A percentile compares a stretch with the other conserved stretches of the same genome.
Evolutionary conservation across 1,140 invertebrate genomes (phyloP).

Genomic region (Varroa destructor): DNA sequence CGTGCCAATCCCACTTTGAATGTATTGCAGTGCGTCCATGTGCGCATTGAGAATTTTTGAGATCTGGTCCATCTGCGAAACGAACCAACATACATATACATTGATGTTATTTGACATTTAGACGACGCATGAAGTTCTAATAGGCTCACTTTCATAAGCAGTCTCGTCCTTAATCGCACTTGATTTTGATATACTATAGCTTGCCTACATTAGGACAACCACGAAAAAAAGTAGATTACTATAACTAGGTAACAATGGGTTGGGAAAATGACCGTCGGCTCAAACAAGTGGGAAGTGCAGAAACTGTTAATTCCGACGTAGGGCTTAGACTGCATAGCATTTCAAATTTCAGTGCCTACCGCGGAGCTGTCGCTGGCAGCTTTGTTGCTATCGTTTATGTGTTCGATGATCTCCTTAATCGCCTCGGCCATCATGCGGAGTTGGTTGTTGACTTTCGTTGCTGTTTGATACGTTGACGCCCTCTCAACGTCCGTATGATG

Average conservation of each 20-base stretch:
- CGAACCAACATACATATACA: constrained; percentile 1
- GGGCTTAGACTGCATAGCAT: not conserved
- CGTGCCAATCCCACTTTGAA: constrained; percentile 39
- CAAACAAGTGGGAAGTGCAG: not conserved
- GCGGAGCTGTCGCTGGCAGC: constrained; percentile 70
- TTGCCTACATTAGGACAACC: too few species aligned
- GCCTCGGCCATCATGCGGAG: constrained; percentile 85
- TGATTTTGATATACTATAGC: too few species aligned
- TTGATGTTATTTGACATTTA: not conserved
- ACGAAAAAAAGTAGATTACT: too few species aligned
- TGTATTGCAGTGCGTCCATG: constrained; percentile 87
- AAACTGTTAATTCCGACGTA: constrained; percentile 8
- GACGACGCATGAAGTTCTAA: not conserved
- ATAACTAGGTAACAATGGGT: too few species aligned
- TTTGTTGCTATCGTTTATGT: constrained; percentile 73
- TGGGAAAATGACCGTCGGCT: too few species aligned
- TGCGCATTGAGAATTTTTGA: constrained; percentile 86
- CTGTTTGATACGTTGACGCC: constrained; percentile 67
- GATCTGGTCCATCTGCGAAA: constrained; percentile 64
- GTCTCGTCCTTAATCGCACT: too few species aligned
- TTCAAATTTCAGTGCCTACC: constrained; percentile 44
- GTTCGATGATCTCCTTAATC: constrained; percentile 84
- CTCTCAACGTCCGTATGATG: constrained; percentile 67
- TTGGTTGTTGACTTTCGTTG: constrained; percentile 80
- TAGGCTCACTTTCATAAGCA: not conserved